A percentile compares a stretch with the other conserved stretches of the same genome.
Conservation (phyloP, 1,140 invertebrate genomes). For the Aphelinus atriplicis region DNA sequence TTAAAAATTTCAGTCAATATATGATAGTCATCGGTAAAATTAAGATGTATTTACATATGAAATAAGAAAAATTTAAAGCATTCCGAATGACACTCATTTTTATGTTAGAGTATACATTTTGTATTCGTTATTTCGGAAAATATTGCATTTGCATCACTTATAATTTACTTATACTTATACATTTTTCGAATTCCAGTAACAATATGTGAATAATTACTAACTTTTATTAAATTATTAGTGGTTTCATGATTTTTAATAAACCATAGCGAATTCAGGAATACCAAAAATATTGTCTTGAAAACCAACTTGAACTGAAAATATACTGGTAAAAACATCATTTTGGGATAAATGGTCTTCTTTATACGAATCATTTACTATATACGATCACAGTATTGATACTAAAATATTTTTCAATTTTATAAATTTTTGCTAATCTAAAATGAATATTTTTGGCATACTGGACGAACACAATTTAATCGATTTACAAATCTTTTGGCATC, state of each 20-base stretch:
- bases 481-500: too few relatives aligned
- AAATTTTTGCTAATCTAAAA: neutral
- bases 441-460: slow-evolving; percentile 24
- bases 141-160: neutral
- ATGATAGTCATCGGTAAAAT: slow-evolving; percentile 13
- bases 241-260: neutral
- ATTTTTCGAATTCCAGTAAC: neutral
- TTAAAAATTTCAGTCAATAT: slow-evolving; percentile 32
- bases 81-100: neutral
- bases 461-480: neutral
- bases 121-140: neutral
- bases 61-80: slow-evolving; percentile 4
- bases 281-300: too few relatives aligned
- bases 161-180: slow-evolving; percentile 1
- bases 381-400: too few relatives aligned
- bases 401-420: too few relatives aligned
- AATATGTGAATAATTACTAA: neutral
- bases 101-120: neutral
- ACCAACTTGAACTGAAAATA: too few relatives aligned
- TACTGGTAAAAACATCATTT: too few relatives aligned
- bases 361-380: too few relatives aligned
- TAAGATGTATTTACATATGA: slow-evolving; percentile 7
- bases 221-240: neutral
- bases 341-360: too few relatives aligned
- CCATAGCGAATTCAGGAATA: too few relatives aligned